Evolutionary conservation across 2,797 vertebrate genomes (phyloP).

Genomic region (Mionectes olivaceus): DNA sequence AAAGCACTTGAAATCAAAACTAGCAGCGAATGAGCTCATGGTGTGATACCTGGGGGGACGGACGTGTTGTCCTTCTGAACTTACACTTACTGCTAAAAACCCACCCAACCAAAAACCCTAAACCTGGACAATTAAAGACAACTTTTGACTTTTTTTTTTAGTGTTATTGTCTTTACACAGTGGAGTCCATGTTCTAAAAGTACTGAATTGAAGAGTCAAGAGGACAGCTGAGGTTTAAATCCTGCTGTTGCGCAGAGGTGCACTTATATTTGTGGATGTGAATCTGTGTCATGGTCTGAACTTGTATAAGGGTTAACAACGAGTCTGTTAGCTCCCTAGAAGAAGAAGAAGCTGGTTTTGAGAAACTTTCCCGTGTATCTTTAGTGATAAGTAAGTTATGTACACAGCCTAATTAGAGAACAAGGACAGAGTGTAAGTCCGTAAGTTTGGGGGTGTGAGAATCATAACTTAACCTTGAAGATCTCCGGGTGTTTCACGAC

Average conservation of each 20-base stretch:
- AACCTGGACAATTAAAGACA: neutral
- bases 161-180: neutral
- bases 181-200: neutral
- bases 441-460: no score
- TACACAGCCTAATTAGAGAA: no score
- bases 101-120: neutral
- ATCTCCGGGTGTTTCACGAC: no score
- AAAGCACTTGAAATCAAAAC: neutral
- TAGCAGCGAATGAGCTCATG: neutral
- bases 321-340: no score
- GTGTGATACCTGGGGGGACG: neutral
- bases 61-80: neutral
- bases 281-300: fast-evolving
- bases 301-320: neutral
- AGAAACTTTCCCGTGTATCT: no score
- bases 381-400: no score
- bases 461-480: no score
- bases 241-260: neutral
- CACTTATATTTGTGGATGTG: fast-evolving
- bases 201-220: neutral
- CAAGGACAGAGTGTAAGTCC: no score
- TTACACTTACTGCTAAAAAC: neutral
- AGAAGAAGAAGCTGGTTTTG: no score
- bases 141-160: neutral
- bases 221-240: neutral